A percentile compares a stretch with the other conserved stretches of the same genome.
phyloP scores from a whole-genome alignment of 2,797 vertebrate species.

The Gymnoscopelus braueri region DNA sequence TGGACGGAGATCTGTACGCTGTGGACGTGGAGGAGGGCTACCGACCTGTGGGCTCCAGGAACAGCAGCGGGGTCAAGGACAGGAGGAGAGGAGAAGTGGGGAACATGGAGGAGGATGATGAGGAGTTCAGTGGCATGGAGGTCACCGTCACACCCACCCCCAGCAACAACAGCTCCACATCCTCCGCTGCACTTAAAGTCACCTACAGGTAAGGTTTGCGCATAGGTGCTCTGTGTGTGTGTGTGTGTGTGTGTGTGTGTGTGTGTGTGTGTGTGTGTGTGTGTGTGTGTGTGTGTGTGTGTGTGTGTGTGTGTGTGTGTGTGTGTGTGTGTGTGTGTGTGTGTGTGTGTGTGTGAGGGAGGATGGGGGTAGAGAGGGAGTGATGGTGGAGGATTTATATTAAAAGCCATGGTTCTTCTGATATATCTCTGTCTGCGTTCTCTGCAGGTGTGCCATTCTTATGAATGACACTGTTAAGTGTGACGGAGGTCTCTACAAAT shows the following conservation, averaged over 20 bases:
- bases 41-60: slow-evolving; percentile 74
- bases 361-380: neutral
- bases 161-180: slow-evolving; percentile 71
- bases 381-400: neutral
- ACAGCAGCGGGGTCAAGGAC: slow-evolving; percentile 78
- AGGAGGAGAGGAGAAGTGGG: slow-evolving; percentile 40
- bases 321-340: slow-evolving; percentile 6
- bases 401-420: neutral
- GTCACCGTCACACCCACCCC: slow-evolving; percentile 74
- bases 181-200: slow-evolving; percentile 90
- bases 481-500: slow-evolving; percentile 91
- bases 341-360: neutral
- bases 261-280: slow-evolving; percentile 1
- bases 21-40: slow-evolving; percentile 82
- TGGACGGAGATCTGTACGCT: slow-evolving; percentile 82
- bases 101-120: slow-evolving; percentile 65
- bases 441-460: slow-evolving; percentile 91
- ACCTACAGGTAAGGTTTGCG: slow-evolving; percentile 84
- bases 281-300: slow-evolving; percentile 14
- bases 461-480: slow-evolving; percentile 93
- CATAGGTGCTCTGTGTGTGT: neutral
- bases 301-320: neutral
- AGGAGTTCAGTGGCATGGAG: slow-evolving; percentile 89
- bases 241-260: slow-evolving; percentile 4
- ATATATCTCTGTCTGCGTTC: slow-evolving; percentile 18